These are phyloP conservation scores for Rutpela maculata DNA, from an alignment of 2,888 invertebrate genomes.

Conservation along the genomic window DNA sequence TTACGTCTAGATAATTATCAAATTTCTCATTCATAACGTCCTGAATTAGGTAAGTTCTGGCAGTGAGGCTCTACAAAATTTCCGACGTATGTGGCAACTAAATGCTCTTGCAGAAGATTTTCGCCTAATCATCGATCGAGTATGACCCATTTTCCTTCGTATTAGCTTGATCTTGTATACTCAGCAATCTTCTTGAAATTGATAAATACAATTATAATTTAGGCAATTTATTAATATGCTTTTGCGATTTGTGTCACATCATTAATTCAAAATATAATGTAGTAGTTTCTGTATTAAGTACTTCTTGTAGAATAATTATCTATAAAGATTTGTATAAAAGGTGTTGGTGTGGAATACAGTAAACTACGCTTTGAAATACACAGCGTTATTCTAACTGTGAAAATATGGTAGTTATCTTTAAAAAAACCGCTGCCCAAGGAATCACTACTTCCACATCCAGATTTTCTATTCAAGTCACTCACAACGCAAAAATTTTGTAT, in stretches of 20 bases:
- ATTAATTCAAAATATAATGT: background rate
- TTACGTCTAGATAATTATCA: background rate
- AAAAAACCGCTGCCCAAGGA: no score
- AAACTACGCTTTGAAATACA: no score
- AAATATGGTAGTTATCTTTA: no score
- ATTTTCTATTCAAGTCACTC: no score
- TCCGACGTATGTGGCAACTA: slow-evolving; percentile 20
- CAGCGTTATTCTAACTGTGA: no score
- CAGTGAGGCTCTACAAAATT: slow-evolving; percentile 17
- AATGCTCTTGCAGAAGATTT: slow-evolving; percentile 19
- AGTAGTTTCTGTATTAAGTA: background rate
- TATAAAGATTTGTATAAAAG: background rate
- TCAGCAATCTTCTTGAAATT: slow-evolving; percentile 16
- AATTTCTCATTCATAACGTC: background rate
- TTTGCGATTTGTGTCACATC: slow-evolving; percentile 4
- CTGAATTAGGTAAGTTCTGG: slow-evolving; percentile 3
- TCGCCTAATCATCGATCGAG: slow-evolving; percentile 27
- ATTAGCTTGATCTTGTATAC: slow-evolving; percentile 15
- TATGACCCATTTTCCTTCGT: slow-evolving; percentile 26
- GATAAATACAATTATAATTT: slow-evolving; percentile 24
- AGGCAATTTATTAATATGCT: slow-evolving; percentile 19
- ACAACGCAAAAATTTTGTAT: no score
- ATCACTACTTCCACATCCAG: no score
- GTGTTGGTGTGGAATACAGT: background rate
- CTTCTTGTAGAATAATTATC: background rate